phyloP scores from a whole-genome alignment of 2,888 invertebrate genomes.

The Acleris sparsana region DNA sequence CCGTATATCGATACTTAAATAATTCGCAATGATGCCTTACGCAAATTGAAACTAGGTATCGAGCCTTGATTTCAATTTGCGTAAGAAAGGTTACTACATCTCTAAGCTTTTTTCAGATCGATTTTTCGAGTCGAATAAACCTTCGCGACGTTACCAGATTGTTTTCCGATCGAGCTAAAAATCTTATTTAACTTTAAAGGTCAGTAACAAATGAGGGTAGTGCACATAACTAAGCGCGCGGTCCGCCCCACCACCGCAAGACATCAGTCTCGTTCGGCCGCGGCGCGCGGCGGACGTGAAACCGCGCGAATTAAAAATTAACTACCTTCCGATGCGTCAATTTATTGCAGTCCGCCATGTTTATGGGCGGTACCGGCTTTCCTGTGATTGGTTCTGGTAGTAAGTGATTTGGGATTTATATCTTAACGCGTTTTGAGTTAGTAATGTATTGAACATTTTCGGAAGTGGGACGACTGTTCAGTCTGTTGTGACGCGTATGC shows the following conservation, averaged over 20 bases:
- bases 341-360: conserved; percentile 65
- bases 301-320: conserved; percentile 75
- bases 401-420: conserved; percentile 31
- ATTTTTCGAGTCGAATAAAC: neutral
- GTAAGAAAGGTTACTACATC: too few species aligned
- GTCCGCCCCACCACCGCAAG: conserved; percentile 61
- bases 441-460: conserved; percentile 23
- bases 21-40: too few species aligned
- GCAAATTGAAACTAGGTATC: too few species aligned
- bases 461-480: neutral
- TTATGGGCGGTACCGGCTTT: conserved; percentile 62
- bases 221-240: conserved; percentile 74
- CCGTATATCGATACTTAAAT: too few species aligned
- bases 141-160: conserved; percentile 25
- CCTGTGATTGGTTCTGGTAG: conserved; percentile 24
- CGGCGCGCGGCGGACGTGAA: conserved; percentile 61
- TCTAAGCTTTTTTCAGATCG: too few species aligned
- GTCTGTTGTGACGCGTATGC: too few species aligned
- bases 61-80: too few species aligned
- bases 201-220: conserved; percentile 78
- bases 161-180: conserved; percentile 42
- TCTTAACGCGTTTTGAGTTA: conserved; percentile 47
- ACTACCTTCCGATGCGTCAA: conserved; percentile 61
- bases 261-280: conserved; percentile 76
- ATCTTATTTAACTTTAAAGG: conserved; percentile 63